These are phyloP conservation scores for Temnothorax longispinosus DNA, from an alignment of 1,140 invertebrate genomes.

Conservation along the genomic window DNA sequence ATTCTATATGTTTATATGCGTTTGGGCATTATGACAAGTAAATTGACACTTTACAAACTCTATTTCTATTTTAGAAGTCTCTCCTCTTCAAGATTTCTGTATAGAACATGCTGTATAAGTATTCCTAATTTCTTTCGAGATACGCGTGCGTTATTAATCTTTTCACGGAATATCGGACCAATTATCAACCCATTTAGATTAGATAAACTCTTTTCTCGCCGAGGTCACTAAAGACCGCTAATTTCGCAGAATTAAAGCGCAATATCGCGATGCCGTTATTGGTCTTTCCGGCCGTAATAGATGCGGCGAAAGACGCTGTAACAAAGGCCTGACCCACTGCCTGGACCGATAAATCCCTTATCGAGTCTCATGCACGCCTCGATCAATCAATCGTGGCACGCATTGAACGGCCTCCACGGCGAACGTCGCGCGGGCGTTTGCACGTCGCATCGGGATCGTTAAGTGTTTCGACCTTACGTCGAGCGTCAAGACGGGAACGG, in stretches of 20 bases:
- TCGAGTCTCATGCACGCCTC: neutral
- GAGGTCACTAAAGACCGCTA: neutral
- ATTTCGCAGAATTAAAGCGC: conserved; percentile 14
- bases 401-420: neutral
- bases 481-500: conserved; percentile 66
- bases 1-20: neutral
- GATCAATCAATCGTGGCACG: conserved; percentile 30
- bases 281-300: neutral
- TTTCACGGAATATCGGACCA: neutral
- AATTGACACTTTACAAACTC: neutral
- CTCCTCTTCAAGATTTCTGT: neutral
- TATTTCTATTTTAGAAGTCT: neutral
- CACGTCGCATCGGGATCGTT: conserved; percentile 53
- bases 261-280: neutral
- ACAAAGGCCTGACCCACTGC: neutral
- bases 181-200: neutral
- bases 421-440: conserved; percentile 4
- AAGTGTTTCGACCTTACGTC: conserved; percentile 75
- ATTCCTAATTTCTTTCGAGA: neutral
- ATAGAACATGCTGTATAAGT: neutral
- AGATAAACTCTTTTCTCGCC: neutral
- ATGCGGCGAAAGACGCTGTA: neutral
- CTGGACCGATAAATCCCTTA: neutral
- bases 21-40: neutral
- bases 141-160: neutral